A percentile compares a stretch with the other conserved stretches of the same genome.
Evolutionary conservation across 2,113 vertebrate genomes (phyloP).

Genomic region (Tachycineta bicolor): DNA sequence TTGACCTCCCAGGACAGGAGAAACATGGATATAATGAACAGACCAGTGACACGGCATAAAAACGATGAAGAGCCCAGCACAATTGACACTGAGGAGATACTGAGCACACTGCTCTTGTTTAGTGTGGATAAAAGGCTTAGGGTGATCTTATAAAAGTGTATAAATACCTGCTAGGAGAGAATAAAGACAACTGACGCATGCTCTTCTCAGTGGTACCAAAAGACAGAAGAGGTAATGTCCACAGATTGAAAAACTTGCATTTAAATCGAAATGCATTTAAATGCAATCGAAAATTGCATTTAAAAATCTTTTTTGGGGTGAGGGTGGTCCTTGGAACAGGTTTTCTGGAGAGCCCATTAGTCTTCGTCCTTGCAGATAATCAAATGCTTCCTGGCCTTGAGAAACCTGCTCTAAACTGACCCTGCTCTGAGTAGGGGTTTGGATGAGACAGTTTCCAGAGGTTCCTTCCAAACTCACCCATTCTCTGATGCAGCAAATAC

Average conservation of each 20-base stretch:
- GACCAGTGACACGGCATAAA: background rate
- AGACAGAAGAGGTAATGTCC: background rate
- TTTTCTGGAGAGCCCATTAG: background rate
- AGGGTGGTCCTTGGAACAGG: background rate
- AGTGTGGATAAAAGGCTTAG: accelerated
- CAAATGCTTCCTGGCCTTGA: background rate
- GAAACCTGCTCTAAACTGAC: background rate
- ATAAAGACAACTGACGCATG: background rate
- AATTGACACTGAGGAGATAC: background rate
- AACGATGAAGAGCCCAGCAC: accelerated
- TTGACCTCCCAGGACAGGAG: background rate
- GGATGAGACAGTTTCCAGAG: background rate
- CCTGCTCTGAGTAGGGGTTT: background rate
- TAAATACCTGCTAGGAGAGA: background rate
- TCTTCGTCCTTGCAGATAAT: background rate
- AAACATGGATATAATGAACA: background rate
- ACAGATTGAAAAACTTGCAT: background rate
- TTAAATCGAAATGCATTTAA: too few species aligned
- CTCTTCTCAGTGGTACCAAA: background rate
- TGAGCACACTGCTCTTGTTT: background rate
- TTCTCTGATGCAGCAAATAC: background rate
- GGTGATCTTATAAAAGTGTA: background rate
- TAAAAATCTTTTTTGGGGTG: background rate
- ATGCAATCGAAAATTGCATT: background rate
- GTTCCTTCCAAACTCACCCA: background rate